Base-by-base conservation (phyloP, 2,113 vertebrate genomes). In the Mustela lutreola region DNA sequence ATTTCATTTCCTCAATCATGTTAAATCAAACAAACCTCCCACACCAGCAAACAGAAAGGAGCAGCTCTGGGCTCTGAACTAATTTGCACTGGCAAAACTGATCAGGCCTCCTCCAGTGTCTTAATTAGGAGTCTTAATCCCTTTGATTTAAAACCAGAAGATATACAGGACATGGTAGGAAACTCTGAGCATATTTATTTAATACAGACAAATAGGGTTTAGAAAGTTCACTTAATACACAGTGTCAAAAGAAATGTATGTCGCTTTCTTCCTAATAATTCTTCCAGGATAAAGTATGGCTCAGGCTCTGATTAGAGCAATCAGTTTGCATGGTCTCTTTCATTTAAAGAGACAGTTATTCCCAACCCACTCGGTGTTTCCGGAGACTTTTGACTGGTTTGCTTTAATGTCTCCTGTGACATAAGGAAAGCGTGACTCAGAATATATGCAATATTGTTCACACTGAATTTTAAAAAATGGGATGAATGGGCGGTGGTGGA, bases 71-170 rank as follows among this genome's bases (percentile, higher is more conserved):
- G 71, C 92, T 97, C 92, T 97, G 96, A 98, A 98, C 67, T 97
- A 97, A 98, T 98, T 98, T 98, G 79, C 76, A 87, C 80, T 96
- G 98, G 96, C 78, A 98, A 98, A 98, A 93, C 85, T 95, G 98
- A 98, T 80, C 22, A 58, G 95, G 97, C 63, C 91, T 98, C 96
- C 96, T 98, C 94, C 93, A 67, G 76, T 96, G 80, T 98, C 97
- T 98, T 98, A 98, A 98, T 98, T 98, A 97, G 91, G 97, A 97
- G 11, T 33, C 90, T 95, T 96, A 98, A 98, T 98, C 95, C 85
- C 71, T 98, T 97, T 97, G 76, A 98, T 98, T 98, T 98, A 92
- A 97, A 93, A 97, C 70, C 71, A 94, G 80, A 94, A 97, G 97
- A 98, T 97, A 97, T 76, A 80, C 67, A 78, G 85, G 98, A 91